phyloP scores from a whole-genome alignment of 2,888 invertebrate genomes.

The Drosophila kuntzei region DNA sequence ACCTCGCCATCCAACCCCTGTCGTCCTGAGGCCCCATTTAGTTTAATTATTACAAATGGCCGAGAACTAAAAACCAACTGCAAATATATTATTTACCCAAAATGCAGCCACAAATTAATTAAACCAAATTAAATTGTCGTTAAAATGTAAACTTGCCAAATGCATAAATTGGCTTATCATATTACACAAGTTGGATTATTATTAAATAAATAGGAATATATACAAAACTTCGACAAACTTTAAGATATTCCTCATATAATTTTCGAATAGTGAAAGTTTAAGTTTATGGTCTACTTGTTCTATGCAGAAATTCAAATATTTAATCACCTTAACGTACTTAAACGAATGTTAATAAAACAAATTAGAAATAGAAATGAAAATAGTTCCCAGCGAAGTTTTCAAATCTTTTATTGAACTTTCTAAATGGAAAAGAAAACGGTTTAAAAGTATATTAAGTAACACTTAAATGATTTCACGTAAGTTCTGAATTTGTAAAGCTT shows the following conservation, averaged over 20 bases:
- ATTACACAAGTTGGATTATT: background rate
- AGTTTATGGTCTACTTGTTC: background rate
- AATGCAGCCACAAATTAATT: conserved; percentile 66
- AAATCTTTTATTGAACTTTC: too few relatives aligned
- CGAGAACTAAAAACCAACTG: conserved; percentile 35
- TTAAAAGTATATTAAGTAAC: too few relatives aligned
- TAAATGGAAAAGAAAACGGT: too few relatives aligned
- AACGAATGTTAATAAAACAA: too few relatives aligned
- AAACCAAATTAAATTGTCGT: conserved; percentile 42
- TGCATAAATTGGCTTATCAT: background rate
- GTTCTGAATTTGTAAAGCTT: too few relatives aligned
- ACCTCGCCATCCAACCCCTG: background rate
- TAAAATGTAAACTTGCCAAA: conserved; percentile 17
- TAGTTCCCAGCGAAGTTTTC: too few relatives aligned
- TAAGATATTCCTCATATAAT: too few relatives aligned
- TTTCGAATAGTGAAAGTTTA: too few relatives aligned
- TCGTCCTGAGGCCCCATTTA: conserved; percentile 54
- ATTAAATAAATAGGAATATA: background rate
- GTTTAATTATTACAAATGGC: conserved; percentile 77
- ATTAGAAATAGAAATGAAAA: too few relatives aligned
- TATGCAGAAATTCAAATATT: background rate
- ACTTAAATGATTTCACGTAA: too few relatives aligned
- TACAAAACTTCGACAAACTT: too few relatives aligned
- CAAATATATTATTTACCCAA: conserved; percentile 31
- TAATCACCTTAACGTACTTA: background rate